Conservation (phyloP, 2,113 vertebrate species). For the Elephantulus edwardii region DNA sequence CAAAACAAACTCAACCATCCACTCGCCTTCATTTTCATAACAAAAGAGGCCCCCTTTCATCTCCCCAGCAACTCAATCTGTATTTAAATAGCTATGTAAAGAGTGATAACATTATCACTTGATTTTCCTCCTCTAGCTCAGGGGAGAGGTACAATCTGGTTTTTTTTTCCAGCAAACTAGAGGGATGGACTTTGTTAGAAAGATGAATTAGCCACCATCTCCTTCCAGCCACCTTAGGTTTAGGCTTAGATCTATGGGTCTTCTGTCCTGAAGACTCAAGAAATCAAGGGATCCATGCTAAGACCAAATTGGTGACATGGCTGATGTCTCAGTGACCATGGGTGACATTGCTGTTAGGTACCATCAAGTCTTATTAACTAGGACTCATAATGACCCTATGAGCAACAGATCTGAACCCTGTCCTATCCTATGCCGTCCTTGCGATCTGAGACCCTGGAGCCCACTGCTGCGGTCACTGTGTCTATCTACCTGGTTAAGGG, state of each 20-base stretch:
- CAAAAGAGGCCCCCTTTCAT: constrained; percentile 69
- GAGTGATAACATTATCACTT: constrained; percentile 74
- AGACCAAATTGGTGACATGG: too few species aligned
- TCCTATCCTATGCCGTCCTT: too few species aligned
- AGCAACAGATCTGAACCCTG: too few species aligned
- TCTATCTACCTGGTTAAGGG: too few species aligned
- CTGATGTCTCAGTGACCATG: not conserved
- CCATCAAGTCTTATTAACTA: too few species aligned
- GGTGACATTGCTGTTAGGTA: not conserved
- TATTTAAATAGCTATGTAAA: constrained; percentile 75
- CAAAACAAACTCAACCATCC: constrained; percentile 70
- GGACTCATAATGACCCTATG: too few species aligned
- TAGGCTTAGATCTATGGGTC: not conserved
- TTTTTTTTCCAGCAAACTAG: constrained; percentile 49
- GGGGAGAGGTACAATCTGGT: constrained; percentile 52
- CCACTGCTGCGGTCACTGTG: too few species aligned
- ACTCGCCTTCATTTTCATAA: constrained; percentile 70
- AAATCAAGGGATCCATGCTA: not conserved
- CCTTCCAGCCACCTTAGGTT: not conserved
- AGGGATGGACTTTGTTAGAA: constrained; percentile 58
- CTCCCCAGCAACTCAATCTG: constrained; percentile 64
- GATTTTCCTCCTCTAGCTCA: constrained; percentile 49
- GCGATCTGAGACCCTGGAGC: too few species aligned
- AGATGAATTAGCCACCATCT: constrained; percentile 13
- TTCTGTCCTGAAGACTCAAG: not conserved